Base-by-base conservation (phyloP, 2,797 vertebrate genomes). In the Anguilla obscura region DNA sequence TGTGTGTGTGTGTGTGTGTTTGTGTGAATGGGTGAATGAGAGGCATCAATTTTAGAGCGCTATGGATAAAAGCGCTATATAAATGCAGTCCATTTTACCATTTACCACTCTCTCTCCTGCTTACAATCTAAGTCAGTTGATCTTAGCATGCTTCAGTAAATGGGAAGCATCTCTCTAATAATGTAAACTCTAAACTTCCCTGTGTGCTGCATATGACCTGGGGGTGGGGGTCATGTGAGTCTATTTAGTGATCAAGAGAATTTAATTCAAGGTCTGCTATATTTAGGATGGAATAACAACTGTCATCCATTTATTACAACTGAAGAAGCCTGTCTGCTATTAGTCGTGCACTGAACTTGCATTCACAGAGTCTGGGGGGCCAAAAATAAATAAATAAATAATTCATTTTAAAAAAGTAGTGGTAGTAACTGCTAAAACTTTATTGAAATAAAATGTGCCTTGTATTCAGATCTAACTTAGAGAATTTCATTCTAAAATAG, bases 41-140 rank as follows among this genome's bases (percentile, higher is more conserved):
- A 45, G 40, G 40, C 40, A 45, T 45, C 40, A 5, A 45, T 45
- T 45, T 45, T 45, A 45, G 40, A 45, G 40, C 4, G 40, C 40
- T 45, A 45, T 45, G 40, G 40, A 45, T 45, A 45, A 45, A 45
- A 45, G 40, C 40, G 40, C 3, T 45, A 45, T 45, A 45, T 45
- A 45, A 45, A 45, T 45, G 40, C 40, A 45, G 40, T 45, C 40
- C 4, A 45, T 45, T 45, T 45, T 45, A 45, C 40, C 40, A 45
- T 45, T 45, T 45, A 45, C 40, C 40, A 45, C 40, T 45, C 3
- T 45, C 4, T 45, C 79, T 87, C 36, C 45, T 89, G 87, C 86
- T 90, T 89, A 89, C 89, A 91, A 92, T 93, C 89, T 90, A 91
- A 91, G 87, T 88, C 89, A 90, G 90, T 91, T 91, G 88, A 92